phyloP scores from a whole-genome alignment of 1,140 invertebrate species.

The Philopotamus ludificatus region DNA sequence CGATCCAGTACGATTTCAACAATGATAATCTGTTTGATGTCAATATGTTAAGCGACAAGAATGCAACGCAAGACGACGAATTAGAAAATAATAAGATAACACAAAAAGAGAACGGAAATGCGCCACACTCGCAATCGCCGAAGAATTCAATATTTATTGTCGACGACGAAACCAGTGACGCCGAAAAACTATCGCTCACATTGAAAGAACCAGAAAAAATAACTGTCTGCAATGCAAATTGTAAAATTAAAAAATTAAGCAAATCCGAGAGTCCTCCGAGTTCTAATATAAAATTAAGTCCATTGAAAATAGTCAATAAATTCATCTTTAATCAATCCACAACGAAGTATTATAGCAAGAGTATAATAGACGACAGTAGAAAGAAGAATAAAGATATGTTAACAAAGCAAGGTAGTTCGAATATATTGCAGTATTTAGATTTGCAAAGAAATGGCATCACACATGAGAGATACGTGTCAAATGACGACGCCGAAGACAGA shows the following conservation, averaged over 20 bases:
- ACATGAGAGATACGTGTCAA: neutral
- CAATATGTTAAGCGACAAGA: neutral
- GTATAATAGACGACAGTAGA: constrained; percentile 22
- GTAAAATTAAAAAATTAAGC: constrained; percentile 8
- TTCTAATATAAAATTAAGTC: constrained; percentile 28
- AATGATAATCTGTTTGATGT: constrained; percentile 19
- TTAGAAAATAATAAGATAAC: neutral
- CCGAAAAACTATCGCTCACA: neutral
- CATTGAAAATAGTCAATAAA: constrained; percentile 33
- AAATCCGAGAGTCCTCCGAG: constrained; percentile 29
- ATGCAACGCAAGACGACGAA: neutral
- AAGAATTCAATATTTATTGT: constrained; percentile 12
- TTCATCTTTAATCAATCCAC: constrained; percentile 33
- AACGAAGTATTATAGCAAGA: constrained; percentile 24
- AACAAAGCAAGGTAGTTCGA: constrained; percentile 25
- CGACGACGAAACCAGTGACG: constrained; percentile 4
- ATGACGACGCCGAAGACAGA: neutral
- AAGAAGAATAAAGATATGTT: constrained; percentile 17
- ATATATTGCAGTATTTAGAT: constrained; percentile 38
- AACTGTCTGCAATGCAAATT: too few species aligned
- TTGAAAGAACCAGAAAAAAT: too few species aligned
- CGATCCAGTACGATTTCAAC: constrained; percentile 29
- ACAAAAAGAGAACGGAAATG: neutral
- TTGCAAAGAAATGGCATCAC: constrained; percentile 30
- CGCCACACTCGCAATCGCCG: constrained; percentile 6